Evolutionary conservation across 2,113 vertebrate genomes (phyloP), one percentile per base, ranked within the genome.

Genomic region (Dromiciops gliroides): DNA sequence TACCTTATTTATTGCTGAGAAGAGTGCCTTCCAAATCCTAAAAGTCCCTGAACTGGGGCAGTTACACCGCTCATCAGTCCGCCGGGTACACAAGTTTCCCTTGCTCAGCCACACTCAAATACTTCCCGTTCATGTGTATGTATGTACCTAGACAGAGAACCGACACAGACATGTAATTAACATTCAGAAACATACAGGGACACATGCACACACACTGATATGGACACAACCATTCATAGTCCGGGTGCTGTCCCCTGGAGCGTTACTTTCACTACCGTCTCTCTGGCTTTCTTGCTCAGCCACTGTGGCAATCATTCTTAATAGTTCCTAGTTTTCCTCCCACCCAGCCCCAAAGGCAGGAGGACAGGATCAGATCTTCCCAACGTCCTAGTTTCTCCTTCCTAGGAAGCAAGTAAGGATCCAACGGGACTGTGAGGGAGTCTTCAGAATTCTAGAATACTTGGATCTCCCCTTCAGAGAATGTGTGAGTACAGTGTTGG

Each of bases 371-470:
- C 90, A 2, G 44, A 14, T 50, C 94, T 93, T 91, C 89, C 31
- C 37, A 44, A 8, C 1, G 2, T 12, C 31, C 0, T 4, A 60
- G 8, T 89, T 93, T 95, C 47, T 92, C 47, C 91, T 24, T 91
- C 92, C n/a, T 1, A 51, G 94, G 93, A 94, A 90, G 90, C 24
- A 44, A 44, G 24, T n/a, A 24, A 95, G 31, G 44, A 91, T 48
- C 44, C 47, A 52, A 25, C 48, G 0, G 0, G 89, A 22, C 60
- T 31, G 26, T 31, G 26, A 90, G 31, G 49, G 49, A 83, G 23
- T 28, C 48, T 10, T 37, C 47, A 83, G 67, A 44, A 23, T 83
- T 83, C n/a, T 83, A 83, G 19, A 22, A 83, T 83, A 44, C 16
- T 23, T 83, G 16, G 16, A 83, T 83, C 19, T 22, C 67, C 37